These are phyloP conservation scores for Aldabrachelys gigantea DNA, from an alignment of 2,113 vertebrate species.

Conservation along the genomic window DNA sequence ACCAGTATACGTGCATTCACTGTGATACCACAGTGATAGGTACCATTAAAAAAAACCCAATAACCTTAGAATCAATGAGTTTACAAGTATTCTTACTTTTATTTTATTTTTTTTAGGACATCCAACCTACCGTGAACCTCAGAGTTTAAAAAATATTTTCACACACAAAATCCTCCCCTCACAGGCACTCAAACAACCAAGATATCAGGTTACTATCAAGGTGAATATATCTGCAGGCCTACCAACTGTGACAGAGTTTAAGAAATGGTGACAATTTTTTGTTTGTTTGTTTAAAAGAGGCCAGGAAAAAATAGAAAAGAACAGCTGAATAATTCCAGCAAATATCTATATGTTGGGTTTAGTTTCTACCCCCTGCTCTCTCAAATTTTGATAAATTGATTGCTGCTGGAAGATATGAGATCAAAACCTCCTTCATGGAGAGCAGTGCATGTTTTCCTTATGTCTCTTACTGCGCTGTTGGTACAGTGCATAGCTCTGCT, in stretches of 20 bases:
- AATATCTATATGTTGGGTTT: background rate
- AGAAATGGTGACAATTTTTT: background rate
- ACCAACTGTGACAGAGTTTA: background rate
- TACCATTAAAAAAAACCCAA: background rate
- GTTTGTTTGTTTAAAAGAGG: background rate
- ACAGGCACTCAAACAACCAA: background rate
- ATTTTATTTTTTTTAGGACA: background rate
- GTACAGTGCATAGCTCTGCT: background rate
- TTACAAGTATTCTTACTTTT: background rate
- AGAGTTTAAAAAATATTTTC: background rate
- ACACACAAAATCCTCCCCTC: background rate
- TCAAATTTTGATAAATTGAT: background rate
- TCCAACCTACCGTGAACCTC: background rate
- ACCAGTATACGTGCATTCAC: background rate
- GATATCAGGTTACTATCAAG: background rate
- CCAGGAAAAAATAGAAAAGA: background rate
- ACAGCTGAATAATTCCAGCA: background rate
- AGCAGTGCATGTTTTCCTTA: background rate
- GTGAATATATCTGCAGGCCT: background rate
- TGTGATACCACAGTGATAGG: background rate
- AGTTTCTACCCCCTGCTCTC: background rate
- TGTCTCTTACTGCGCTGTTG: background rate
- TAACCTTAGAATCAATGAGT: background rate
- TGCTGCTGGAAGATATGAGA: background rate
- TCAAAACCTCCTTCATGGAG: background rate